These are phyloP conservation scores for Thamnophis sirtalis DNA, from an alignment of 2,113 vertebrate genomes.

Conservation along the genomic window DNA sequence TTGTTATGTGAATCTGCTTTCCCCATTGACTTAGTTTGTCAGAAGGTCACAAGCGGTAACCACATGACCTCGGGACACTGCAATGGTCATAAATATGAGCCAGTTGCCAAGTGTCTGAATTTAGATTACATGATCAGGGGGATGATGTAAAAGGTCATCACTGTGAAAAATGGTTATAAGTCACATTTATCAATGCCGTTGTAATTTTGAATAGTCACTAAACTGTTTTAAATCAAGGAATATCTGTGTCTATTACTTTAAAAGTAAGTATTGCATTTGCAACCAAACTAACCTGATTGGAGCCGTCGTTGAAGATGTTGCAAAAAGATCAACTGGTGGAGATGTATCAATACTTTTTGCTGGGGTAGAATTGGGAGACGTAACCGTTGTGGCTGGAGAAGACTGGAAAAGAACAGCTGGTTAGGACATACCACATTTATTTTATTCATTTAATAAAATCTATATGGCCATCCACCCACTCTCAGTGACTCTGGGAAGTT, in stretches of 20 bases:
- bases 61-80: too few species aligned
- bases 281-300: slow-evolving; percentile 69
- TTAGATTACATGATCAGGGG: too few species aligned
- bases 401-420: slow-evolving; percentile 73
- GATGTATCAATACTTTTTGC: slow-evolving; percentile 88
- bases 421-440: neutral
- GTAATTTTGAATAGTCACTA: neutral
- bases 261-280: neutral
- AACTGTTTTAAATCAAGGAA: neutral
- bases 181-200: too few species aligned
- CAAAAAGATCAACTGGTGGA: slow-evolving; percentile 87
- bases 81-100: too few species aligned
- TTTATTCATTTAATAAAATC: neutral
- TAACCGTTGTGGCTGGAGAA: slow-evolving; percentile 82
- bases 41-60: too few species aligned
- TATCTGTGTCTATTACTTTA: neutral
- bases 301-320: slow-evolving; percentile 73
- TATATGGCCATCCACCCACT: neutral
- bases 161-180: too few species aligned
- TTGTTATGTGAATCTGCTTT: too few species aligned
- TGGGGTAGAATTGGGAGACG: slow-evolving; percentile 86
- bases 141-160: too few species aligned
- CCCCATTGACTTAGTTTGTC: too few species aligned
- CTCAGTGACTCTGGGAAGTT: neutral
- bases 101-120: too few species aligned